Evolutionary conservation across 2,888 invertebrate species (phyloP).

Genomic region (Caenorhabditis sulstoni): DNA sequence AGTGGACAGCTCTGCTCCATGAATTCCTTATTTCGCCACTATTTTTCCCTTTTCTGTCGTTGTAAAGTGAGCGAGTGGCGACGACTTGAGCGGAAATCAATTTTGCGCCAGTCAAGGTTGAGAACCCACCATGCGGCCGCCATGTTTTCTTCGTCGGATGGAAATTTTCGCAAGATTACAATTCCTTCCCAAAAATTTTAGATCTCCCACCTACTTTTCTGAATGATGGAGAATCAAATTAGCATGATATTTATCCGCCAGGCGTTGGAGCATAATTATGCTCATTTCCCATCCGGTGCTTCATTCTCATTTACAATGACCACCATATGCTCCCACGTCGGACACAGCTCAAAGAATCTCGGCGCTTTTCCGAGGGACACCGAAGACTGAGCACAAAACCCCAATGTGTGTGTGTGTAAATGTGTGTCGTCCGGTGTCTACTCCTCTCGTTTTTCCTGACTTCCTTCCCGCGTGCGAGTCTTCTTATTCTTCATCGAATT

Average conservation of each 20-base stretch:
- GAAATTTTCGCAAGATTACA: too few species aligned
- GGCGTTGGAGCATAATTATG: too few species aligned
- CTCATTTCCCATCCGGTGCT: too few species aligned
- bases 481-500: slow-evolving; percentile 41
- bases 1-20: slow-evolving; percentile 3
- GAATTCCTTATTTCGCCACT: slow-evolving; percentile 23
- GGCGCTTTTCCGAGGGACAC: neutral
- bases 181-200: too few species aligned
- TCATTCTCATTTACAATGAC: too few species aligned
- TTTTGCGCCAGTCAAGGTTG: slow-evolving; percentile 9
- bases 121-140: neutral
- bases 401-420: slow-evolving; percentile 7
- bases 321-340: too few species aligned
- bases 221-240: too few species aligned
- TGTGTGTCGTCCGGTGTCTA: neutral
- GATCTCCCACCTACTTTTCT: too few species aligned
- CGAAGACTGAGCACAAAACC: neutral
- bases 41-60: neutral
- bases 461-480: neutral
- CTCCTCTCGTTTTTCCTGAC: neutral
- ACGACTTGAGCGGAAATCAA: neutral
- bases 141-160: too few species aligned
- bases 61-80: neutral
- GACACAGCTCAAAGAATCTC: too few species aligned
- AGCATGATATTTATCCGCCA: too few species aligned